Evolutionary conservation across 2,797 vertebrate genomes (phyloP).

Genomic region (Harpagifer antarcticus): DNA sequence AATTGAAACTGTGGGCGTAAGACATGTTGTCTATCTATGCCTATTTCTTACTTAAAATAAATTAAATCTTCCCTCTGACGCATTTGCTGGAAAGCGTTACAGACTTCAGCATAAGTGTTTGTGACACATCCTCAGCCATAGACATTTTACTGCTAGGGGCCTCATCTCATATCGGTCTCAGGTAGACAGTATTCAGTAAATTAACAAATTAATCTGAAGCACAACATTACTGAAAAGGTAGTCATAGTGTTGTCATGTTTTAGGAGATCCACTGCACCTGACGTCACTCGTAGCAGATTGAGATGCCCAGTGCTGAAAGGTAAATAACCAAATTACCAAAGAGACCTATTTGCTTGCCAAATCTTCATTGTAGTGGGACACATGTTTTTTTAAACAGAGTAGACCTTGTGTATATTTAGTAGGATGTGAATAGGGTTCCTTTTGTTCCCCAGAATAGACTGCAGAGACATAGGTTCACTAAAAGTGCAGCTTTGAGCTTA

Average conservation of each 20-base stretch:
- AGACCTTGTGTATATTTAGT: slow-evolving; percentile 31
- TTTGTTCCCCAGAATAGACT: slow-evolving; percentile 33
- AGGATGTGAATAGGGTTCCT: slow-evolving; percentile 16
- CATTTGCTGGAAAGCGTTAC: slow-evolving; percentile 27
- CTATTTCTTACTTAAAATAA: slow-evolving; percentile 34
- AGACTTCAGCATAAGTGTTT: slow-evolving; percentile 37
- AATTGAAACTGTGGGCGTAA: slow-evolving; percentile 22
- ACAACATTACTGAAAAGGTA: background rate
- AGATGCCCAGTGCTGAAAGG: slow-evolving; percentile 31
- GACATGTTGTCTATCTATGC: slow-evolving; percentile 9
- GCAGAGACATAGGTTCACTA: slow-evolving; percentile 21
- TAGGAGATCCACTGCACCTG: slow-evolving; percentile 1
- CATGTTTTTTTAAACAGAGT: slow-evolving; percentile 17
- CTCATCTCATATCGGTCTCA: background rate
- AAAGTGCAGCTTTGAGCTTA: slow-evolving; percentile 46
- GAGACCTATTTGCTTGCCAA: slow-evolving; percentile 61
- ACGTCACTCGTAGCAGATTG: slow-evolving; percentile 16
- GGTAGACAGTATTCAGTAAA: background rate
- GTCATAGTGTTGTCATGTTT: background rate
- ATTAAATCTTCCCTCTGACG: slow-evolving; percentile 29
- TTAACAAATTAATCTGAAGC: background rate
- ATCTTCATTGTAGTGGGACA: slow-evolving; percentile 17
- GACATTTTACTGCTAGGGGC: slow-evolving; percentile 29
- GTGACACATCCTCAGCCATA: slow-evolving; percentile 22
- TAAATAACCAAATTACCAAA: slow-evolving; percentile 67